A percentile compares a stretch with the other conserved stretches of the same genome.
phyloP scores from a whole-genome alignment of 30 jellyfish, hydroid and myxozoan genomes.

The Aurelia sp. region DNA sequence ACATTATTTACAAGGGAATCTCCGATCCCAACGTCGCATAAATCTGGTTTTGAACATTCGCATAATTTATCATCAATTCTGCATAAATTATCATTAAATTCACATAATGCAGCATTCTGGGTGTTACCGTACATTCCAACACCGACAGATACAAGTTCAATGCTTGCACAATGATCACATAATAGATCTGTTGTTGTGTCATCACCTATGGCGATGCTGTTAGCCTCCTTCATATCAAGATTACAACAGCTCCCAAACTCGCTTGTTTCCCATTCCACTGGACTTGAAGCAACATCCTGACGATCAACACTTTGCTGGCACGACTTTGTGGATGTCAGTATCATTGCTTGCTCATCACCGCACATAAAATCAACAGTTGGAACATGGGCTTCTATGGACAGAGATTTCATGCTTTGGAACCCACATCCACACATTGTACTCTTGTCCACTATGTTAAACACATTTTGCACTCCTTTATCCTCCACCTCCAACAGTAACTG shows the following conservation, averaged over 20 bases:
- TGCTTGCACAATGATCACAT: slow-evolving; percentile 73
- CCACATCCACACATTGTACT: slow-evolving; percentile 50
- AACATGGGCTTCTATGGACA: slow-evolving; percentile 19
- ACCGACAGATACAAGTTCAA: slow-evolving; percentile 40
- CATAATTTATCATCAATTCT: slow-evolving; percentile 83
- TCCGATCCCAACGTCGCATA: slow-evolving; percentile 63
- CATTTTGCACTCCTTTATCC: slow-evolving; percentile 32
- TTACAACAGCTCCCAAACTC: slow-evolving; percentile 21
- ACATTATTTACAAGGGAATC: slow-evolving; percentile 42
- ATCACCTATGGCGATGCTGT: slow-evolving; percentile 78
- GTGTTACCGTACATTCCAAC: slow-evolving; percentile 71
- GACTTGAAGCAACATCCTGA: slow-evolving; percentile 32
- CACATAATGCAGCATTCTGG: not conserved
- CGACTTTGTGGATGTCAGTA: slow-evolving; percentile 15
- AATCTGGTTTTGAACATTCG: slow-evolving; percentile 64
- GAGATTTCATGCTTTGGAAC: not conserved
- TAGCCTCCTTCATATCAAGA: slow-evolving; percentile 41
- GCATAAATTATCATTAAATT: slow-evolving; percentile 43
- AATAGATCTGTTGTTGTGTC: slow-evolving; percentile 53
- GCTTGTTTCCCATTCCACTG: slow-evolving; percentile 31
- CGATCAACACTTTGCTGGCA: slow-evolving; percentile 14
- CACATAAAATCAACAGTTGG: slow-evolving; percentile 71
- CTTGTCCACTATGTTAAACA: slow-evolving; percentile 4
- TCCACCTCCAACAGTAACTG: slow-evolving; percentile 6
- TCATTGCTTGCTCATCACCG: slow-evolving; percentile 74